Conservation (phyloP, 2,888 invertebrate genomes). For the Oligia latruncula region DNA sequence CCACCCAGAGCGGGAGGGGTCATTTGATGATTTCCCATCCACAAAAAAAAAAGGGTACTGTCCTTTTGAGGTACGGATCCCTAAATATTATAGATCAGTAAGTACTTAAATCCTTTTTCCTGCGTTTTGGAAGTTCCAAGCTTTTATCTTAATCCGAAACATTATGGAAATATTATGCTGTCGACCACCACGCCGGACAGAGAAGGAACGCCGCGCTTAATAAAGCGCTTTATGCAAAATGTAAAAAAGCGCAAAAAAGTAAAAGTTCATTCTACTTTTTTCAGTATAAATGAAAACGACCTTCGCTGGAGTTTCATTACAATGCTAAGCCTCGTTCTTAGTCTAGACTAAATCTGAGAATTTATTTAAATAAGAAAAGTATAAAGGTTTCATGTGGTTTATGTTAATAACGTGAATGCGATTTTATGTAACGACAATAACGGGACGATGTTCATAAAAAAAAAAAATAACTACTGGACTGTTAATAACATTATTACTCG, state of each 20-base stretch:
- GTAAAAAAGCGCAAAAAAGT: slow-evolving; percentile 29
- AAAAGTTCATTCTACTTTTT: slow-evolving; percentile 30
- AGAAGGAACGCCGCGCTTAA: slow-evolving; percentile 18
- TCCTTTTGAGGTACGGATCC: not conserved
- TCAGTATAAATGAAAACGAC: slow-evolving; percentile 48
- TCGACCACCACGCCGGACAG: not conserved
- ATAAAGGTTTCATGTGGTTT: slow-evolving; percentile 28
- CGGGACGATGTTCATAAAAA: not conserved
- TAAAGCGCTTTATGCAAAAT: slow-evolving; percentile 34
- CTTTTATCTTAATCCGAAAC: slow-evolving; percentile 1
- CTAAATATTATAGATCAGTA: not conserved
- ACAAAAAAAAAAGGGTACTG: no score
- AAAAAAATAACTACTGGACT: not conserved
- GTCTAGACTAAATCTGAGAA: slow-evolving; percentile 44
- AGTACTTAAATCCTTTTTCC: not conserved
- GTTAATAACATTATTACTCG: not conserved
- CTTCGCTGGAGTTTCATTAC: slow-evolving; percentile 52
- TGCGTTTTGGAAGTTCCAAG: not conserved
- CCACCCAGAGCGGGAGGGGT: no score
- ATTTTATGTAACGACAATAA: not conserved
- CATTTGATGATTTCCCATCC: no score
- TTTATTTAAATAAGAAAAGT: slow-evolving; percentile 40
- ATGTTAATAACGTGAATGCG: slow-evolving; percentile 22
- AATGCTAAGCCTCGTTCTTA: slow-evolving; percentile 32
- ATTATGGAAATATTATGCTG: slow-evolving; percentile 6